A percentile compares a stretch with the other conserved stretches of the same genome.
These are phyloP conservation scores for Urocynchramus pylzowi DNA, from an alignment of 2,113 vertebrate genomes.

Conservation along the genomic window DNA sequence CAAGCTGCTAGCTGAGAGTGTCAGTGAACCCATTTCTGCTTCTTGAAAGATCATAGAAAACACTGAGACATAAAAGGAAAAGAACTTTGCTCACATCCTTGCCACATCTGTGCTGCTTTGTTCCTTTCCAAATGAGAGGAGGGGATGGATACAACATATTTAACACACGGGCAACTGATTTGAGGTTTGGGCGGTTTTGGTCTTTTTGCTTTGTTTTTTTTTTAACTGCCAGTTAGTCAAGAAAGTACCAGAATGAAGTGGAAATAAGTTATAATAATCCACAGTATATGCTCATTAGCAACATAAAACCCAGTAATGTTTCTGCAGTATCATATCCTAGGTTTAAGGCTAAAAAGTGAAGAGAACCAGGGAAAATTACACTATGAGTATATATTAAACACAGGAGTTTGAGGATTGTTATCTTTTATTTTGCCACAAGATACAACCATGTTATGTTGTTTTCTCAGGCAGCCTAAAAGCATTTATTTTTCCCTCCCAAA, in stretches of 20 bases:
- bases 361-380: neutral
- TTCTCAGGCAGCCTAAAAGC: neutral
- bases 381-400: neutral
- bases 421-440: neutral
- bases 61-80: neutral
- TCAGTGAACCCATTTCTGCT: neutral
- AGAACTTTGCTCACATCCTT: neutral
- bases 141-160: neutral
- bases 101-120: neutral
- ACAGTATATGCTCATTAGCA: neutral
- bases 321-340: neutral
- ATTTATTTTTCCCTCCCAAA: neutral
- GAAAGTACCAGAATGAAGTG: neutral
- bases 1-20: neutral
- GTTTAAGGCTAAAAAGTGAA: neutral
- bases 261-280: neutral
- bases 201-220: neutral
- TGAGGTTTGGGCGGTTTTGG: neutral
- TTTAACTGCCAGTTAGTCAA: neutral
- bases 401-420: neutral
- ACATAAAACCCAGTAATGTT: neutral
- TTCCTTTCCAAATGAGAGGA: neutral
- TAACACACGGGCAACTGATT: neutral
- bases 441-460: neutral
- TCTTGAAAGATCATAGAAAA: neutral